Conservation (phyloP, 1,140 invertebrate species). For the Chelonus insularis region DNA sequence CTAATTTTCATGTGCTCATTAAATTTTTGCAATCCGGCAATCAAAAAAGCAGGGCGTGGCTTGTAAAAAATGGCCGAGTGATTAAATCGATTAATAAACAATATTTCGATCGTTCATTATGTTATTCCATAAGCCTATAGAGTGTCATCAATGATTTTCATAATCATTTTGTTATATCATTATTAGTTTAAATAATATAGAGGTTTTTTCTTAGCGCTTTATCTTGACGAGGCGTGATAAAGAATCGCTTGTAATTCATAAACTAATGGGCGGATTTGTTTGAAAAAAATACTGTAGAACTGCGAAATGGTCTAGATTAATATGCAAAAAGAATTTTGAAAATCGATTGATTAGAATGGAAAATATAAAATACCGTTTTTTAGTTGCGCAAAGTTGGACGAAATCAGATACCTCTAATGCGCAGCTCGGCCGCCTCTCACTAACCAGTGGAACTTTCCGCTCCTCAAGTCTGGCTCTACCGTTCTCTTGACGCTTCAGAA, state of each 20-base stretch:
- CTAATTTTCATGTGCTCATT: neutral
- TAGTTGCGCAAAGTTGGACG: constrained; percentile 39
- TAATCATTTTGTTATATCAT: neutral
- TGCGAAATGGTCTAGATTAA: constrained; percentile 49
- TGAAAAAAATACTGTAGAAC: constrained; percentile 42
- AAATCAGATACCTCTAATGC: constrained; percentile 34
- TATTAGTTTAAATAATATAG: neutral
- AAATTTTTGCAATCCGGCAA: constrained; percentile 7
- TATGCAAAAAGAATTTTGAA: constrained; percentile 34
- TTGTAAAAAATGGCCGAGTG: constrained; percentile 18
- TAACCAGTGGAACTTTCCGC: constrained; percentile 54
- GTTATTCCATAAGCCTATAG: neutral
- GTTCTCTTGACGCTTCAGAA: neutral
- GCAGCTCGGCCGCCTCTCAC: constrained; percentile 46
- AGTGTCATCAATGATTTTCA: constrained; percentile 5
- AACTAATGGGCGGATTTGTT: constrained; percentile 6
- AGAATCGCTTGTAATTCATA: constrained; percentile 1
- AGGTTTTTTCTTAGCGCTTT: neutral
- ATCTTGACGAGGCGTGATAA: neutral
- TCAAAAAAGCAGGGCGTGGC: constrained; percentile 24
- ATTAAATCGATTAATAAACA: neutral
- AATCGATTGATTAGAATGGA: constrained; percentile 28
- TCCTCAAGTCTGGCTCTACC: constrained; percentile 2
- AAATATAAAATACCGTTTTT: constrained; percentile 44
- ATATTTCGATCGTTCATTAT: neutral